phyloP scores from a whole-genome alignment of 35 echinoderm and acorn worm genomes.

The Patiria miniata region DNA sequence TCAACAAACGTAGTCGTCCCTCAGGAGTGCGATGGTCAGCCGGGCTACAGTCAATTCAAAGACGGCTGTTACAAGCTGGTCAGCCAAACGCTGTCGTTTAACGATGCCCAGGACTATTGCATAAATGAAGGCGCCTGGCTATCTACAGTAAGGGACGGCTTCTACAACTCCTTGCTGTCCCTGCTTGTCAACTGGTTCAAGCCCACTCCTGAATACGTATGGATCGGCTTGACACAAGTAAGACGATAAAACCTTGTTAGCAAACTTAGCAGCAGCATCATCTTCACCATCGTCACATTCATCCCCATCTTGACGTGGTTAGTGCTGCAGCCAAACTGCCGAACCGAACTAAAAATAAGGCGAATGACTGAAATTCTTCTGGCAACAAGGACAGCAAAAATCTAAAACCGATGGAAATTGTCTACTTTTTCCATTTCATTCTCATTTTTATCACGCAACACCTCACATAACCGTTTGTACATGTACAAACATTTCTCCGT shows the following conservation, averaged over 20 bases:
- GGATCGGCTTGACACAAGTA: not conserved
- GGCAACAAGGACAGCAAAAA: too few species aligned
- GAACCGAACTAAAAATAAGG: too few species aligned
- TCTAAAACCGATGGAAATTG: too few species aligned
- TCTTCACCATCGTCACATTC: too few species aligned
- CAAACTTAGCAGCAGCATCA: too few species aligned
- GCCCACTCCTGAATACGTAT: not conserved
- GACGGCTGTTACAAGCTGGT: slow-evolving; percentile 1
- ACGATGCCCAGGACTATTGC: not conserved
- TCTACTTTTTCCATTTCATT: too few species aligned
- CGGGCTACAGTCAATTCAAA: not conserved
- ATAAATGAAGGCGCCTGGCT: not conserved
- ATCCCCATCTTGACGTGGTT: too few species aligned
- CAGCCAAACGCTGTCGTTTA: not conserved
- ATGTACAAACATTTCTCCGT: too few species aligned
- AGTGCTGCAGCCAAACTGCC: too few species aligned
- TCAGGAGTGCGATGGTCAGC: not conserved
- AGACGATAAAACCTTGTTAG: not conserved
- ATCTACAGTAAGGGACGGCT: not conserved
- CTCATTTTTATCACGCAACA: too few species aligned
- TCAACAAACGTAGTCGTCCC: not conserved
- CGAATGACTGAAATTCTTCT: too few species aligned
- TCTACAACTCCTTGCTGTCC: not conserved
- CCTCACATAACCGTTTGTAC: too few species aligned
- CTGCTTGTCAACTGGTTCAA: not conserved